A percentile compares a stretch with the other conserved stretches of the same genome.
phyloP scores from a whole-genome alignment of 2,888 invertebrate genomes.

The Eristalis arbustorum region DNA sequence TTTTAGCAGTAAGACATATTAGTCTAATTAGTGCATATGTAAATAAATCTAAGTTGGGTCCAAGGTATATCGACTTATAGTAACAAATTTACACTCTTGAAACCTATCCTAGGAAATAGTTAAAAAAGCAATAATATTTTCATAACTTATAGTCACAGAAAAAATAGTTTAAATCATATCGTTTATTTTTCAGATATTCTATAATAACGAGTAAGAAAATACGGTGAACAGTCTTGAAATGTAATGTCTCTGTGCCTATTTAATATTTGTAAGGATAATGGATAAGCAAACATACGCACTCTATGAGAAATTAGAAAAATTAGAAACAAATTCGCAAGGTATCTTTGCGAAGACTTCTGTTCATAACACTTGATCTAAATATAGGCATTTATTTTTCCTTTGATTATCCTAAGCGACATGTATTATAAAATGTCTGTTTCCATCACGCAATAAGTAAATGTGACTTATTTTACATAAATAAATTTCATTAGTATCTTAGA shows the following conservation, averaged over 20 bases:
- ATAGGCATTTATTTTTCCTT: neutral
- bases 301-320: neutral
- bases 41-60: neutral
- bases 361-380: no score
- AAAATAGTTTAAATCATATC: neutral
- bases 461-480: neutral
- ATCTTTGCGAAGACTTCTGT: neutral
- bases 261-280: neutral
- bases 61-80: neutral
- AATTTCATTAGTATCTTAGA: neutral
- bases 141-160: neutral
- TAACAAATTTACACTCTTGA: neutral
- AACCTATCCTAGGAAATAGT: neutral
- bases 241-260: neutral
- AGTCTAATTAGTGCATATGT: neutral
- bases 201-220: neutral
- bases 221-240: neutral
- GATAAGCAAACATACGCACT: neutral
- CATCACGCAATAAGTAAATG: neutral
- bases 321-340: neutral
- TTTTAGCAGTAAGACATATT: neutral
- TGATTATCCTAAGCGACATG: neutral
- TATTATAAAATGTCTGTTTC: neutral
- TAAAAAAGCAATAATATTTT: neutral
- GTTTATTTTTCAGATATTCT: neutral